Evolutionary conservation across 2,797 vertebrate genomes (phyloP).

Genomic region (Parambassis ranga): DNA sequence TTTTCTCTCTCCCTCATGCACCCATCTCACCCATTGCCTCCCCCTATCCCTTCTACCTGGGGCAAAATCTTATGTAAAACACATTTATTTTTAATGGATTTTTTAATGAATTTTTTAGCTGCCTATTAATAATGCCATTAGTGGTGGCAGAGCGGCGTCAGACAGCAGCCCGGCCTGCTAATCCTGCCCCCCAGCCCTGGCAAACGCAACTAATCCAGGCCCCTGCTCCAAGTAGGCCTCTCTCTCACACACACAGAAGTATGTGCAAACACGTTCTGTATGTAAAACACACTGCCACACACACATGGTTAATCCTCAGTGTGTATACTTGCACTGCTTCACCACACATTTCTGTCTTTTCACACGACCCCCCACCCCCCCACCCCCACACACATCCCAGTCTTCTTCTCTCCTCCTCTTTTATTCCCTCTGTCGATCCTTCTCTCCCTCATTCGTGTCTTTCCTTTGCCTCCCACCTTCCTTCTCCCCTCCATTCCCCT

Average conservation of each 20-base stretch:
- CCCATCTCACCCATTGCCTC: conserved; percentile 24
- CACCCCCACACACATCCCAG: conserved; percentile 33
- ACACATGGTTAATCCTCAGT: conserved; percentile 58
- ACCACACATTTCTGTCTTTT: conserved; percentile 28
- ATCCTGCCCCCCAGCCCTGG: conserved; percentile 99
- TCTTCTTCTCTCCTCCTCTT: conserved; percentile 33
- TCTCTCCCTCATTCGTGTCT: conserved; percentile 51
- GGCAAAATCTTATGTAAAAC: conserved; percentile 99
- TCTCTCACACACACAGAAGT: conserved; percentile 33
- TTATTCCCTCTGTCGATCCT: conserved; percentile 50
- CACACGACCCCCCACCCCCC: conserved; percentile 1
- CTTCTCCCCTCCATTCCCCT: conserved; percentile 45
- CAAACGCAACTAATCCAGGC: conserved; percentile 94
- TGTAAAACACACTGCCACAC: conserved; percentile 38
- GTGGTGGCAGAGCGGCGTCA: conserved; percentile 96
- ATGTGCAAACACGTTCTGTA: conserved; percentile 52
- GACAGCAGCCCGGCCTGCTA: conserved; percentile 92
- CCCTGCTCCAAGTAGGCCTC: conserved; percentile 87
- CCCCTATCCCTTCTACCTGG: conserved; percentile 88
- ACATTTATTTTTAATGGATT: conserved; percentile 99
- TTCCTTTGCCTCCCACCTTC: conserved; percentile 58
- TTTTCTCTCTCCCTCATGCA: conserved; percentile 28
- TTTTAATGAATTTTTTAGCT: conserved; percentile 99
- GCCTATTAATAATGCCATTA: conserved; percentile 99
- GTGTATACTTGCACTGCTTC: conserved; percentile 41